Evolutionary conservation across 2,113 vertebrate genomes (phyloP), one percentile per base, ranked within the genome.

Genomic region (Falcunculus frontatus): DNA sequence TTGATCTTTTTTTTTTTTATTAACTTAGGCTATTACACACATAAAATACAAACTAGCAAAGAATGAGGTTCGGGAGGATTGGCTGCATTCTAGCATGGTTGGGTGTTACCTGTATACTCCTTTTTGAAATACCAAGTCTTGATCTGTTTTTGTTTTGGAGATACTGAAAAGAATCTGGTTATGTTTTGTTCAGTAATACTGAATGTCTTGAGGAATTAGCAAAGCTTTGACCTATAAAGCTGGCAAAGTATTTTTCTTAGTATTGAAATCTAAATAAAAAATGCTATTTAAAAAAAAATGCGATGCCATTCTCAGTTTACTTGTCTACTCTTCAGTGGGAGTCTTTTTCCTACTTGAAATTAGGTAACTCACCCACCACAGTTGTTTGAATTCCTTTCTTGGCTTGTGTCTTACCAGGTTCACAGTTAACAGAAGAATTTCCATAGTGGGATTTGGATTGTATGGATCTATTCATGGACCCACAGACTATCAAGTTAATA

Each of bases 381-480:
- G 22, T 41, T 75, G 49, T 85, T 85, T 70, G 20, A 69, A 72
- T 92, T 87, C 35, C 23, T 75, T 65, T 79, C 73, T 73, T 78
- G 76, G 22, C 29, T 74, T 69, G 68, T 96, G 89, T 89, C 21
- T 76, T 89, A 92, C 35, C 94, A 99, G 99, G 96, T 99, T 99
- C 96, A 99, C 99, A 94, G 99, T 99, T 81, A 99, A 98, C 84
- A 99, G 97, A 98, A 98, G 99, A 98, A 99, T 99, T 98, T 99
- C 98, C 70, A 97, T 99, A 94, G 99, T 99, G 70, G 99, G 99
- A 37, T 99, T 99, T 98, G 99, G 99, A 84, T 97, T 99, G 65
- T 99, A 99, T 93, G 99, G 99, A 77, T 99, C 99, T 93, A 99
- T 99, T 97, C 99, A 99, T 44, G 99, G 99, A 74, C 99, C 99